Conservation (phyloP, 2,113 vertebrate genomes). For the Notarius lentiginosus region DNA sequence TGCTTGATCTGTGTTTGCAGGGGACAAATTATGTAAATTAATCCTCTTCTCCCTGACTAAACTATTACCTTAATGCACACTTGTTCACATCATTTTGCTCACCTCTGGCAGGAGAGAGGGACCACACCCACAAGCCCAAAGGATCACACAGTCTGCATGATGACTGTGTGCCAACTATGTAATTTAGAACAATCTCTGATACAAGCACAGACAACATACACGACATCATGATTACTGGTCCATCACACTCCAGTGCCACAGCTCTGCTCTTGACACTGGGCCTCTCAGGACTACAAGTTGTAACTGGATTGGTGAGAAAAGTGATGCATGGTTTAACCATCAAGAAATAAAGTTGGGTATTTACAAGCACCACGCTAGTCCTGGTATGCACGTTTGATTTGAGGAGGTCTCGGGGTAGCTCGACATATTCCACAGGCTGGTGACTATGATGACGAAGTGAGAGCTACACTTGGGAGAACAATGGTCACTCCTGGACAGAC, state of each 20-base stretch:
- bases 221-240: background rate
- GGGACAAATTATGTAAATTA: background rate
- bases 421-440: background rate
- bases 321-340: conserved; percentile 20
- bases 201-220: background rate
- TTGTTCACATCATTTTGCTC: background rate
- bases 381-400: background rate
- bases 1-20: background rate
- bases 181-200: background rate
- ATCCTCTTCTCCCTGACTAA: background rate
- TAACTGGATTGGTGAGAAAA: background rate
- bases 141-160: background rate
- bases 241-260: background rate
- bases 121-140: too few relatives aligned
- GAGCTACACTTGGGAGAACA: background rate
- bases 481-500: too few relatives aligned
- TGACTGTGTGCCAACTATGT: background rate
- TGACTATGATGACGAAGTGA: background rate
- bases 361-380: background rate
- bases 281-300: background rate
- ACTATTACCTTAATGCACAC: background rate
- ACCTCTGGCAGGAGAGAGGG: background rate
- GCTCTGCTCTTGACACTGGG: background rate
- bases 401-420: background rate
- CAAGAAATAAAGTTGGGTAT: background rate